These are phyloP conservation scores for Aradophagus sp. DNA, from an alignment of 1,140 invertebrate species.

Conservation along the genomic window DNA sequence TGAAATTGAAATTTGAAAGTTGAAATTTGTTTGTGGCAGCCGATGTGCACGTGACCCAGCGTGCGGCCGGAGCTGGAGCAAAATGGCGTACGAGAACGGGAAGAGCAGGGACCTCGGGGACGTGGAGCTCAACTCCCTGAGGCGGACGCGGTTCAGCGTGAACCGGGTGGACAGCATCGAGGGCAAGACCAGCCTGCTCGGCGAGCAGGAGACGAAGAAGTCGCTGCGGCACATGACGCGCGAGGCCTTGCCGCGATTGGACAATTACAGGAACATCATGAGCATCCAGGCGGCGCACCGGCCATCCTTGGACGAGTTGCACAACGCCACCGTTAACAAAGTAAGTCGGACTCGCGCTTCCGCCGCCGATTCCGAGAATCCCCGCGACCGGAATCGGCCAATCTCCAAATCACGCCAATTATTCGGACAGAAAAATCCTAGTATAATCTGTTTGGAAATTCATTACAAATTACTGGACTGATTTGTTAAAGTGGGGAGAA, in stretches of 20 bases:
- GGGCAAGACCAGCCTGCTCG: conserved; percentile 69
- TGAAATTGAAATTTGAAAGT: too few species aligned
- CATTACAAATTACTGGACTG: too few species aligned
- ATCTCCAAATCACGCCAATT: too few species aligned
- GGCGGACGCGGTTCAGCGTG: conserved; percentile 77
- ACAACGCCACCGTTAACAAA: conserved; percentile 89
- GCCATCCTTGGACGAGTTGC: conserved; percentile 94
- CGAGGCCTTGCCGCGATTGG: conserved; percentile 91
- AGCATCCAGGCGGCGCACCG: conserved; percentile 91
- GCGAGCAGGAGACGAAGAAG: conserved; percentile 70
- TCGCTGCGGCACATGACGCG: conserved; percentile 87
- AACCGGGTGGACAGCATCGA: conserved; percentile 76
- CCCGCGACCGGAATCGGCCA: neutral
- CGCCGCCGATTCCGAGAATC: neutral
- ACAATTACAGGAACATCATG: conserved; percentile 96
- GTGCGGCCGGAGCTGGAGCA: conserved; percentile 11
- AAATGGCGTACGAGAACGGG: conserved; percentile 69
- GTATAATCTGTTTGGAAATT: too few species aligned
- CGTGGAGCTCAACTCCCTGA: conserved; percentile 67
- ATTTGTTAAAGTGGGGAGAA: too few species aligned
- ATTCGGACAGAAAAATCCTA: too few species aligned
- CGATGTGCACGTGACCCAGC: conserved; percentile 4
- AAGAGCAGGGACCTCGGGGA: conserved; percentile 62
- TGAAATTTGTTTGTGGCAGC: conserved; percentile 21
- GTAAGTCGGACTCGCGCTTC: conserved; percentile 71